Evolutionary conservation across 2,888 invertebrate genomes (phyloP).

Genomic region (Apeira syringaria): DNA sequence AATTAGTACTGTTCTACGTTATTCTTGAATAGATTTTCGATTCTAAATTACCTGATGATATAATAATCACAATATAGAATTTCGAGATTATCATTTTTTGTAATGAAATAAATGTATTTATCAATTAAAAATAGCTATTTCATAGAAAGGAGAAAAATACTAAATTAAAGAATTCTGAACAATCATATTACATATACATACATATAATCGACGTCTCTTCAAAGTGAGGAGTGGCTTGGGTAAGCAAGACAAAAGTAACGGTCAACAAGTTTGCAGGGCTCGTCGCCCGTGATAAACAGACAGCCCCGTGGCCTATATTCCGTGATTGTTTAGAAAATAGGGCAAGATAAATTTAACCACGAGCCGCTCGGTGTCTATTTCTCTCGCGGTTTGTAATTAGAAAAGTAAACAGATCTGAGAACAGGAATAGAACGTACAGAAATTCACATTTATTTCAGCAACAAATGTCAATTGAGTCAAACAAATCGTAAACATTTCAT

Average conservation of each 20-base stretch:
- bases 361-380: constrained; percentile 66
- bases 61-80: too few relatives aligned
- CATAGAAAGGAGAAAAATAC: too few relatives aligned
- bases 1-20: too few relatives aligned
- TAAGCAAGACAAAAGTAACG: neutral
- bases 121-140: too few relatives aligned
- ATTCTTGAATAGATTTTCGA: too few relatives aligned
- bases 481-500: neutral
- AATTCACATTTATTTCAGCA: constrained; percentile 32
- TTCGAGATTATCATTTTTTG: too few relatives aligned
- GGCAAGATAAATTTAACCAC: constrained; percentile 68
- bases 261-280: constrained; percentile 22
- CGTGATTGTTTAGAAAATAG: constrained; percentile 67
- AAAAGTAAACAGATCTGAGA: constrained; percentile 62
- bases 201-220: too few relatives aligned
- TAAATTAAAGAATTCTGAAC: too few relatives aligned
- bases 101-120: too few relatives aligned
- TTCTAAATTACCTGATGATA: too few relatives aligned
- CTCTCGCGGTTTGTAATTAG: constrained; percentile 61
- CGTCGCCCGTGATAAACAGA: constrained; percentile 34
- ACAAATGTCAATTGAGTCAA: constrained; percentile 12
- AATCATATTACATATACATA: too few relatives aligned
- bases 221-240: too few relatives aligned
- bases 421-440: constrained; percentile 55
- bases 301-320: constrained; percentile 66